A percentile compares a stretch with the other conserved stretches of the same genome.
Evolutionary conservation across 2,888 invertebrate species (phyloP).

Genomic region (Lycia hirtaria): DNA sequence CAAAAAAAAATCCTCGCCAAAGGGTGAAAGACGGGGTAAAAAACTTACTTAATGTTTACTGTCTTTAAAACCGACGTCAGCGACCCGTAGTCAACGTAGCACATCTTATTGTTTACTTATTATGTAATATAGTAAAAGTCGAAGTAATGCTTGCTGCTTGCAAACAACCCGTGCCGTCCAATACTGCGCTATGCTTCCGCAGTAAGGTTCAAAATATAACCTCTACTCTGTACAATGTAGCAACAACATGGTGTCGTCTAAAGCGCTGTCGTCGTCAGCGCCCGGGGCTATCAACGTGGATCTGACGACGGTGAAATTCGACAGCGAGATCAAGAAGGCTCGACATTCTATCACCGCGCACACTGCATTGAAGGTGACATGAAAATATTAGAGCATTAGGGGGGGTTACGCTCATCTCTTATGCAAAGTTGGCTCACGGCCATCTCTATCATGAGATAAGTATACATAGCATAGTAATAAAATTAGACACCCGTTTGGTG

Average conservation of each 20-base stretch:
- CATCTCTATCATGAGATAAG: too few relatives aligned
- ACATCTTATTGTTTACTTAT: not conserved
- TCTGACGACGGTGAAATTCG: conserved; percentile 89
- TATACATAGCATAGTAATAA: too few relatives aligned
- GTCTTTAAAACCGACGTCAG: too few relatives aligned
- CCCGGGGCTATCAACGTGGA: conserved; percentile 94
- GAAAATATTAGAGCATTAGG: too few relatives aligned
- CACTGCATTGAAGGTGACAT: conserved; percentile 67
- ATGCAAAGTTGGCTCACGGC: too few relatives aligned
- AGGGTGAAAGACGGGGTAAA: too few relatives aligned
- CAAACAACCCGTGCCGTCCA: conserved; percentile 13
- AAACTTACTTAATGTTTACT: too few relatives aligned
- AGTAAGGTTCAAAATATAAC: conserved; percentile 9
- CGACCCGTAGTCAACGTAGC: too few relatives aligned
- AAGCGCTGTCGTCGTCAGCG: conserved; percentile 92
- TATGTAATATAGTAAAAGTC: not conserved
- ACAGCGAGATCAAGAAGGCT: conserved; percentile 84
- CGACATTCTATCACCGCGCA: conserved; percentile 80
- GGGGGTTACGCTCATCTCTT: too few relatives aligned
- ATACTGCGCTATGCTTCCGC: not conserved
- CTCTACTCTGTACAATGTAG: conserved; percentile 53
- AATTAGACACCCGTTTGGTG: too few relatives aligned
- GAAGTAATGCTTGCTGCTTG: conserved; percentile 26
- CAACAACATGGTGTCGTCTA: conserved; percentile 89
- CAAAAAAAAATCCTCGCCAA: too few relatives aligned